Conservation (phyloP, 2,113 vertebrate genomes). For the Grus americana region DNA sequence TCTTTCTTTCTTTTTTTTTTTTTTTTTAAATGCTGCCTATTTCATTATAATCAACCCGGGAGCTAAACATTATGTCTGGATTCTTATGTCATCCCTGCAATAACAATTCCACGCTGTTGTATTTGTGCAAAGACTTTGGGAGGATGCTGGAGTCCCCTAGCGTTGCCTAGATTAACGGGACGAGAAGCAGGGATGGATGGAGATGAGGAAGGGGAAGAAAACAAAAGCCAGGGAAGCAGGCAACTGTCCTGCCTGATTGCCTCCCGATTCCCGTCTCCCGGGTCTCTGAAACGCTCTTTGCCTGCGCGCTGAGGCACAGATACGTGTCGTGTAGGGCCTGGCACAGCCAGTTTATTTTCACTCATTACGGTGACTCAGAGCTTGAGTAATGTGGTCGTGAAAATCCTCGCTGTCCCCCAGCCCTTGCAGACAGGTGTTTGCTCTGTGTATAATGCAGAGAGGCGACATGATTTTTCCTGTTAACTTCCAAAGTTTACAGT, state of each 20-base stretch:
- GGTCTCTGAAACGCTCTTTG: not conserved
- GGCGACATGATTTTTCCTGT: not conserved
- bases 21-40: not conserved
- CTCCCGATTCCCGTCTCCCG: rapidly evolving
- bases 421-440: not conserved
- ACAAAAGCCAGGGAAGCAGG: rapidly evolving
- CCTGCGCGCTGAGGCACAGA: not conserved
- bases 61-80: not conserved
- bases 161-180: not conserved
- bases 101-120: not conserved
- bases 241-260: rapidly evolving
- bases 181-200: not conserved
- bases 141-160: not conserved
- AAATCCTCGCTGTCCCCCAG: not conserved
- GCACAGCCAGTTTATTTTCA: not conserved
- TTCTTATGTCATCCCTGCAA: not conserved
- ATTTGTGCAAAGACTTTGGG: not conserved
- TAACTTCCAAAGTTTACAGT: not conserved
- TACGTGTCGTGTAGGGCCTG: not conserved
- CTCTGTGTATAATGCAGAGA: not conserved
- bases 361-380: not conserved
- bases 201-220: no score
- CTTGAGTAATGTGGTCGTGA: not conserved
- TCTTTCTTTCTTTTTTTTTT: not conserved
- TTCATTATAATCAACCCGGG: not conserved